Percentiles rank a stretch among this genome's conserved stretches.
These are phyloP conservation scores for Campodea augens DNA, from an alignment of 1,140 invertebrate genomes.

Conservation along the genomic window DNA sequence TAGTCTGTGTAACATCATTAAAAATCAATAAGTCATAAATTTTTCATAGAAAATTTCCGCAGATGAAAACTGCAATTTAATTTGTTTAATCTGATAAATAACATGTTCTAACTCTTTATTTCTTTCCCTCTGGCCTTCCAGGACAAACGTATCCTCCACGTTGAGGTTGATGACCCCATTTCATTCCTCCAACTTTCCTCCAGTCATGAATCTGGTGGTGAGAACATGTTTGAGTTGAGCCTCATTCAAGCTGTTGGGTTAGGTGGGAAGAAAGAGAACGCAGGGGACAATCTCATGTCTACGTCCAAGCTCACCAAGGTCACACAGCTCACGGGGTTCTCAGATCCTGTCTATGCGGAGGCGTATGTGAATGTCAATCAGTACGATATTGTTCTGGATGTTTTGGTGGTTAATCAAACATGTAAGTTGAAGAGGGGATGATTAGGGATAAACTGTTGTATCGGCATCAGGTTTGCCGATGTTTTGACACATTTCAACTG, in stretches of 20 bases:
- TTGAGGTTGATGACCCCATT: conserved; percentile 60
- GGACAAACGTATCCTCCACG: conserved; percentile 6
- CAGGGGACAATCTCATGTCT: conserved; percentile 8
- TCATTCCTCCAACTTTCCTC: conserved; percentile 63
- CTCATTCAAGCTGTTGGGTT: conserved; percentile 62
- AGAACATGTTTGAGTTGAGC: conserved; percentile 89
- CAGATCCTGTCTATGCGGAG: conserved; percentile 97
- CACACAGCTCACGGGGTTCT: conserved; percentile 98
- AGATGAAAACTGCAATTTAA: not conserved
- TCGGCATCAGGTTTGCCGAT: no score
- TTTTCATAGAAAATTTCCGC: not conserved
- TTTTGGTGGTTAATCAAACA: conserved; percentile 95
- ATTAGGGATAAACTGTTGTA: no score
- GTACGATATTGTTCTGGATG: conserved; percentile 94
- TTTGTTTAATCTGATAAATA: not conserved
- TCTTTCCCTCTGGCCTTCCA: no score
- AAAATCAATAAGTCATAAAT: no score
- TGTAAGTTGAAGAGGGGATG: conserved; percentile 30
- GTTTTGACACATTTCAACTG: no score
- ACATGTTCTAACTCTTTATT: no score
- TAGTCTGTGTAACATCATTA: no score
- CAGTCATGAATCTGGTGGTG: conserved; percentile 45
- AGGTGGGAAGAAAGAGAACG: conserved; percentile 23
- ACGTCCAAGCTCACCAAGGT: conserved; percentile 44
- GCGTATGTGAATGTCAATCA: conserved; percentile 99